Evolutionary conservation across 2,113 vertebrate species (phyloP).

Genomic region (Eurystomus gularis): DNA sequence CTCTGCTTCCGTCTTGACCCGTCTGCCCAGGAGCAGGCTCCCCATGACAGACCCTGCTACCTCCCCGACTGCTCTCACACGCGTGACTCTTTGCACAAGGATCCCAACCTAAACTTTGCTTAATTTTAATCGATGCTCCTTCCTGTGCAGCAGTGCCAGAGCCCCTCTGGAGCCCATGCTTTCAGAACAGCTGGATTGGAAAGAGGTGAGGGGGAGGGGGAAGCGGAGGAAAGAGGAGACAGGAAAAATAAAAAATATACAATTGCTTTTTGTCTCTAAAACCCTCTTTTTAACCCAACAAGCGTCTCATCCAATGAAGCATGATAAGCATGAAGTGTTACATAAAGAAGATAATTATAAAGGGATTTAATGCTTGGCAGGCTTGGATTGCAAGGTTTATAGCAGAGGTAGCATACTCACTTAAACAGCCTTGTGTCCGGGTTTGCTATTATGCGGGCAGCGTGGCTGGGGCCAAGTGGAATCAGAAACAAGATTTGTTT

Average conservation of each 20-base stretch:
- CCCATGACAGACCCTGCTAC: not conserved
- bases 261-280: slow-evolving; percentile 57
- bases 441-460: slow-evolving; percentile 41
- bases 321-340: slow-evolving; percentile 70
- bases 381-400: slow-evolving; percentile 37
- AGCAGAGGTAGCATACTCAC: slow-evolving; percentile 27
- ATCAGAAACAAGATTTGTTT: slow-evolving; percentile 66
- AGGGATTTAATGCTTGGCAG: slow-evolving; percentile 73
- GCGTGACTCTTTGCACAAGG: not conserved
- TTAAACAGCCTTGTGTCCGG: slow-evolving; percentile 1
- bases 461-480: not conserved
- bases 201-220: not conserved
- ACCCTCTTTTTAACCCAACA: slow-evolving; percentile 59
- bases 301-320: slow-evolving; percentile 56
- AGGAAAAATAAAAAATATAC: slow-evolving; percentile 29
- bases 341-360: slow-evolving; percentile 76
- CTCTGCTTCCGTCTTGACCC: rapidly evolving
- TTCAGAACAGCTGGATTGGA: not conserved
- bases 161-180: not conserved
- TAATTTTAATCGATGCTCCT: not conserved
- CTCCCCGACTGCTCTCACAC: not conserved
- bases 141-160: not conserved
- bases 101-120: not conserved
- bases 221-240: not conserved
- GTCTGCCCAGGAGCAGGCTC: not conserved